Evolutionary conservation across 2,888 invertebrate species (phyloP), one percentile per base, ranked within the genome.

Genomic region (Protodeltote pygarga): DNA sequence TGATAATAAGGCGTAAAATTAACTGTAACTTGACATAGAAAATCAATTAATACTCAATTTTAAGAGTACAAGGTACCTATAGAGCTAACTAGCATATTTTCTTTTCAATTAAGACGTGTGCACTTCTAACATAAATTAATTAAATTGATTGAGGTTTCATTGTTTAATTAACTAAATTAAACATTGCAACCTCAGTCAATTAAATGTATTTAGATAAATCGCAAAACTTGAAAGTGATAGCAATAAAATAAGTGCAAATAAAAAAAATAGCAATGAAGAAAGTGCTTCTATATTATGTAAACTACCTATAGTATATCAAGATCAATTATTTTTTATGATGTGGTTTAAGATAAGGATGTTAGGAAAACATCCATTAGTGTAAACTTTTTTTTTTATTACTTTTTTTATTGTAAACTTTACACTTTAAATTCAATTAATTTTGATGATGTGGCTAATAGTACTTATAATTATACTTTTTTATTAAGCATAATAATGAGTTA

Each of bases 1-100:
- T 68, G 63, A 71, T 71, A 51, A 14, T 47, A 19, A 37, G 34
- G 37, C 24, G 37, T 42, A 19, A 40, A 39, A 23, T 35, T 4
- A 31, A 42, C 19, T 16, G 5, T 1, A 13, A 19, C 2, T 3
- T 10, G n/a, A 16, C 14, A 46, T 0, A 15, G 25, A 28, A 28
- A 38, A 13, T 10, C 10, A 5, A 44, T 32, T 24, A 24, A 2
- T 37, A 5, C 24, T 20, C 3, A 9, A 51, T 32, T 35, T 23
- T 10, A 27, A 16, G n/a, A n/a, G n/a, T 9, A 16, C 8, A 8
- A 8, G 4, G 10, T 3, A 19, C n/a, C n/a, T n/a, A 32, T 11
- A 8, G 8, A 1, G 17, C 8, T 14, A 13, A 13, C 14, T 13
- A 10, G 6, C 6, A 27, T 8, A 19, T 1, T 2, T 19, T 5